These are phyloP conservation scores for Brachyrhaphis roseni DNA, from an alignment of 2,797 vertebrate genomes.

Conservation along the genomic window DNA sequence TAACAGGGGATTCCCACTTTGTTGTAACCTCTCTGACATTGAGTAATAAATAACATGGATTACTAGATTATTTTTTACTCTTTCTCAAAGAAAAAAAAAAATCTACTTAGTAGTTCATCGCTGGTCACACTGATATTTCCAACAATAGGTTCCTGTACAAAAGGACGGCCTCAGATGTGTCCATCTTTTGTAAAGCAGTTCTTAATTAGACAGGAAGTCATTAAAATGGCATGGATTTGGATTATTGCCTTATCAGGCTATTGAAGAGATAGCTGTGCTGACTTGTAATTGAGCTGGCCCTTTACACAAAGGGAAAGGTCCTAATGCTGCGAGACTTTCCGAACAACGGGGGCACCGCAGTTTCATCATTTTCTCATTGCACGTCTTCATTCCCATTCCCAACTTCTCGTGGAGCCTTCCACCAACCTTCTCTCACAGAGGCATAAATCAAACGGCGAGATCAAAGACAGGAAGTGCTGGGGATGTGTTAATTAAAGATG, in stretches of 20 bases:
- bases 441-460: slow-evolving; percentile 71
- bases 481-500: slow-evolving; percentile 86
- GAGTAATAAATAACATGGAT: slow-evolving; percentile 46
- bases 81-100: slow-evolving; percentile 31
- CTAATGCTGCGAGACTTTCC: slow-evolving; percentile 47
- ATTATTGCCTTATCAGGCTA: slow-evolving; percentile 81
- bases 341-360: slow-evolving; percentile 42
- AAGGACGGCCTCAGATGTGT: slow-evolving; percentile 49
- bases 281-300: slow-evolving; percentile 78
- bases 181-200: slow-evolving; percentile 65
- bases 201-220: slow-evolving; percentile 82
- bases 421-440: slow-evolving; percentile 52
- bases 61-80: slow-evolving; percentile 39
- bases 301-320: slow-evolving; percentile 47
- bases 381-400: slow-evolving; percentile 19
- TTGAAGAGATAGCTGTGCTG: slow-evolving; percentile 73
- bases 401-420: slow-evolving; percentile 32
- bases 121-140: slow-evolving; percentile 49
- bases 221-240: slow-evolving; percentile 80
- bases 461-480: slow-evolving; percentile 77
- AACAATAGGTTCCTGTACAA: slow-evolving; percentile 73
- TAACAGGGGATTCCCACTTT: slow-evolving; percentile 44
- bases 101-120: slow-evolving; percentile 40
- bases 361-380: slow-evolving; percentile 61
- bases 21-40: slow-evolving; percentile 62